Percentiles rank a stretch among this genome's conserved stretches.
These are phyloP conservation scores for Alauda arvensis DNA, from an alignment of 2,797 vertebrate genomes.

Conservation along the genomic window DNA sequence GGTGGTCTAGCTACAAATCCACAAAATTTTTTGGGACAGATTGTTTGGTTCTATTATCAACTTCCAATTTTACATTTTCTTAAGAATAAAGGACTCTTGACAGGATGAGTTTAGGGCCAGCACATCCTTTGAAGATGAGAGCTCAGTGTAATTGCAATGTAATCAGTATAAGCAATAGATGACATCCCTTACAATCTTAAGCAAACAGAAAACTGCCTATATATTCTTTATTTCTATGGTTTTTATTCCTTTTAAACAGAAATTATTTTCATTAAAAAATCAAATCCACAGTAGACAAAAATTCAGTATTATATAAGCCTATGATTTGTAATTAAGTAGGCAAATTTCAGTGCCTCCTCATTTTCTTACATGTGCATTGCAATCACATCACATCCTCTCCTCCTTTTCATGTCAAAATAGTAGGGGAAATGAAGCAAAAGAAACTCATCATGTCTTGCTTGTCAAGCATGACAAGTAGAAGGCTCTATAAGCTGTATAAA, in stretches of 20 bases:
- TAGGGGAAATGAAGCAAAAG: background rate
- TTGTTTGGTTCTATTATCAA: background rate
- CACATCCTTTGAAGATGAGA: background rate
- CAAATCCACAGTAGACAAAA: background rate
- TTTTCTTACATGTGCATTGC: background rate
- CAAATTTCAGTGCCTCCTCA: background rate
- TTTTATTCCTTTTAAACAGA: background rate
- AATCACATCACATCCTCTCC: background rate
- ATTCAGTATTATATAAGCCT: background rate
- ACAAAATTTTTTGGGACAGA: background rate
- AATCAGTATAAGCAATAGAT: background rate
- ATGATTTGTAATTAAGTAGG: background rate
- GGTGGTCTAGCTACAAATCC: background rate
- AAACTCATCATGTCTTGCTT: slow-evolving; percentile 1
- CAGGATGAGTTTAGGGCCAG: background rate
- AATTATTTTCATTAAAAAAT: background rate
- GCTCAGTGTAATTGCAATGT: background rate
- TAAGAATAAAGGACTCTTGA: background rate
- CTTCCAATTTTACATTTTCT: background rate
- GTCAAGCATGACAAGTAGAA: background rate
- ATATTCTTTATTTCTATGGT: background rate
- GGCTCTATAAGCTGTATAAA: background rate
- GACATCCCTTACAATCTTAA: background rate
- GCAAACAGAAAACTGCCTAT: background rate
- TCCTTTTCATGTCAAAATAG: background rate